Evolutionary conservation across 1,140 invertebrate genomes (phyloP).

Genomic region (Ctenoplectra terminalis): DNA sequence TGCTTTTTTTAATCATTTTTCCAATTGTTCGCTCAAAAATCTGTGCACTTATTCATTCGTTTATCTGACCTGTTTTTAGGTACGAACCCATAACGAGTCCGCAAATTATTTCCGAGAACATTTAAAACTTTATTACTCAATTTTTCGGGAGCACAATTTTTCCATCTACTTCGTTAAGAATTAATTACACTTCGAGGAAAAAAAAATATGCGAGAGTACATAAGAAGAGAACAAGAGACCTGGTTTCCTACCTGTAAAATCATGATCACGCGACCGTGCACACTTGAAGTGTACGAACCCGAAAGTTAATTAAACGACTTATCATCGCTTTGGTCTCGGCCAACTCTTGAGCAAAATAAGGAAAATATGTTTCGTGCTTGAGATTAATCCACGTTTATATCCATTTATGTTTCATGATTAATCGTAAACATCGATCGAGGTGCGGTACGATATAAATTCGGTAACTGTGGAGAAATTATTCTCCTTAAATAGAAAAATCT

Average conservation of each 20-base stretch:
- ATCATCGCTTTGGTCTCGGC: not conserved
- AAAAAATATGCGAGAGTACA: not conserved
- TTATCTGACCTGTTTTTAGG: not conserved
- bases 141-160: not conserved
- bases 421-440: too few species aligned
- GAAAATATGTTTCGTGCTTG: not conserved
- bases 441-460: too few species aligned
- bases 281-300: not conserved
- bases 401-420: too few species aligned
- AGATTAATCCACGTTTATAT: not conserved
- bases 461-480: too few species aligned
- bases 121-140: not conserved
- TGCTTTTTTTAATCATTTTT: not conserved
- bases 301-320: constrained; percentile 15
- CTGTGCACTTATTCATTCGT: not conserved
- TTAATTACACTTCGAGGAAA: constrained; percentile 13
- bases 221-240: not conserved
- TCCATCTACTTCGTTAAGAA: constrained; percentile 1
- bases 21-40: not conserved
- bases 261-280: not conserved
- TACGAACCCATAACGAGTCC: not conserved
- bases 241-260: not conserved
- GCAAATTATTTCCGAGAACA: not conserved
- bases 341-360: too few species aligned
- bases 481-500: too few species aligned